These are phyloP conservation scores for Dicranocentrus wangi DNA, from an alignment of 2,888 invertebrate species.

Conservation along the genomic window DNA sequence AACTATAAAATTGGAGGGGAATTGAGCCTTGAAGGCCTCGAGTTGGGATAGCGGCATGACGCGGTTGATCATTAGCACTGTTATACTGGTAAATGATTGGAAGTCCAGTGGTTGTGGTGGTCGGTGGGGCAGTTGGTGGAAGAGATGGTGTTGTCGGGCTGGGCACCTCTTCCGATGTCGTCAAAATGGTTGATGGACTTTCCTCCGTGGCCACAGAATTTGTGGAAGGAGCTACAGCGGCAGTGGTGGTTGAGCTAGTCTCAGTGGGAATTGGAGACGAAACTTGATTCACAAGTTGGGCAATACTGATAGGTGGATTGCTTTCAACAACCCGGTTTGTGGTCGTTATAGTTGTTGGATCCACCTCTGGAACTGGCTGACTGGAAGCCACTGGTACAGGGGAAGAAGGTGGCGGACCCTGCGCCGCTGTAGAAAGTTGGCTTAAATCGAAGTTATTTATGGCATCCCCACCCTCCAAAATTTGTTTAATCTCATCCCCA, in stretches of 20 bases:
- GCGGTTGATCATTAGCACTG: slow-evolving; percentile 10
- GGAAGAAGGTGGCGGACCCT: not conserved
- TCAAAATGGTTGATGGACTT: not conserved
- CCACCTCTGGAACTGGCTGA: not conserved
- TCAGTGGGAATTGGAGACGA: not conserved
- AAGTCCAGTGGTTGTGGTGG: not conserved
- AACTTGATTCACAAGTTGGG: not conserved
- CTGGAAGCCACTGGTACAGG: not conserved
- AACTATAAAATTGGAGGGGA: slow-evolving; percentile 28
- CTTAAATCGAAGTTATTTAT: slow-evolving; percentile 36
- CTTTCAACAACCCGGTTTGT: not conserved
- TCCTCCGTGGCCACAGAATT: not conserved
- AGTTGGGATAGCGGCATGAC: not conserved
- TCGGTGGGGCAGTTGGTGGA: not conserved
- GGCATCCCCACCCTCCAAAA: slow-evolving; percentile 41
- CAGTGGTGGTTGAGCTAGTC: not conserved
- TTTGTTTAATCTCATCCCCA: slow-evolving; percentile 49
- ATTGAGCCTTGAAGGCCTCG: slow-evolving; percentile 14
- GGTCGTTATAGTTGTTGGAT: no score
- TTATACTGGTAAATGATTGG: slow-evolving; percentile 37
- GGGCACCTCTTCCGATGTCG: no score
- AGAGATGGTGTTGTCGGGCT: not conserved
- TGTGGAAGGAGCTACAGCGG: not conserved
- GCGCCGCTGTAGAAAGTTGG: not conserved
- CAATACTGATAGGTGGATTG: not conserved